Evolutionary conservation across 2,113 vertebrate genomes (phyloP), one percentile per base, ranked within the genome.

Genomic region (Microtus richardsoni): DNA sequence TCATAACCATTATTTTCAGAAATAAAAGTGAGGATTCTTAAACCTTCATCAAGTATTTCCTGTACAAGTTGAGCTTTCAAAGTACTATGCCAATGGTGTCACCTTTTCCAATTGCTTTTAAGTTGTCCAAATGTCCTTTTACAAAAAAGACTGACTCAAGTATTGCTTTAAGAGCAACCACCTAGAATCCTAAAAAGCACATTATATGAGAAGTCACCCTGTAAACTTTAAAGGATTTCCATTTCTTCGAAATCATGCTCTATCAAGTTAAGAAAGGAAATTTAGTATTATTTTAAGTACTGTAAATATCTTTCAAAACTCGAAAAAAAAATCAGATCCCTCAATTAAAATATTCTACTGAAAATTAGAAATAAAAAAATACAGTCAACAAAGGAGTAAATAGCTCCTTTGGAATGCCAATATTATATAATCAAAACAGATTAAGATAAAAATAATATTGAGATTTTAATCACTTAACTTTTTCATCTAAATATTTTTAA

Each of bases 381-480:
- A 83, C 28, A 74, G 87, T 89, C 41, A 96, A 79, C 47, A 89
- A 89, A 68, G 16, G 5, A 89, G 58, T 80, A 60, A 79, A 39
- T 9, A 52, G 49, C 47, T 94, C 68, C 73, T 96, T 39, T 71
- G 47, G 47, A 95, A 91, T 2, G 70, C 30, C 84, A 80, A 77
- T 88, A 84, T 73, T 94, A 77, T 24, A 90, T 88, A 91, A 92
- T 71, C 71, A 92, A 92, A 95, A 80, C 9, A 60, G 77, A 77
- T 85, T 78, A 94, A 92, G 58, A 92, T 62, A 22, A 93, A 96
- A 89, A 91, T 73, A 89, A 89, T 85, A 68, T 41, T 88, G 78
- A 95, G 68, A 91, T 44, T 93, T 88, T 90, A 91, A 74, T 17
- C 47, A 93, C 93, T 91, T 71, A 80, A 82, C 30, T 83, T 47